These are phyloP conservation scores for Drosophila mercatorum DNA, from an alignment of 2,888 invertebrate genomes.

Conservation along the genomic window DNA sequence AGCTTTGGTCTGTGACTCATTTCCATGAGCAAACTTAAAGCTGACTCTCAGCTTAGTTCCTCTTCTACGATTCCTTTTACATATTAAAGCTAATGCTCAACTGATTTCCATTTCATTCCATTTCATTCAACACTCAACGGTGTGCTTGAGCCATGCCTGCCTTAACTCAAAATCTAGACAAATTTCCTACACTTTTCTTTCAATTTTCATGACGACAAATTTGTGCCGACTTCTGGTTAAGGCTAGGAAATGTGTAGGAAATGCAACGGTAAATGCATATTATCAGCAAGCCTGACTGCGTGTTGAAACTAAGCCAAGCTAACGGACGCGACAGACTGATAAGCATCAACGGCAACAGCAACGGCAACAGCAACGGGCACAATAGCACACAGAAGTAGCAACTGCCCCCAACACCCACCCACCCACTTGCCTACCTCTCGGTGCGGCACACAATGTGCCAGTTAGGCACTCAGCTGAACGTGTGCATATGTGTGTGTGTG, in stretches of 20 bases:
- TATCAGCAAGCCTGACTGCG: constrained; percentile 61
- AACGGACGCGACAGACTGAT: constrained; percentile 75
- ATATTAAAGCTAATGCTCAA: neutral
- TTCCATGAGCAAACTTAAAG: neutral
- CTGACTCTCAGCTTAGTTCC: neutral
- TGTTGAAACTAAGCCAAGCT: constrained; percentile 63
- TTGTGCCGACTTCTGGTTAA: constrained; percentile 6
- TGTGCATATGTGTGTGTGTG: constrained; percentile 30
- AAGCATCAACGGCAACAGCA: constrained; percentile 62
- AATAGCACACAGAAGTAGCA: constrained; percentile 48
- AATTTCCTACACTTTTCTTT: constrained; percentile 12
- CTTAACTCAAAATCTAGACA: constrained; percentile 16
- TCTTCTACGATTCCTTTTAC: neutral
- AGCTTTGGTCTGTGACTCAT: neutral
- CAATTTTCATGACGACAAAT: constrained; percentile 7
- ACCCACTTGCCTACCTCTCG: neutral
- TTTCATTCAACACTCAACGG: neutral
- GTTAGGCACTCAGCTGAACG: constrained; percentile 55
- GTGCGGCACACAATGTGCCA: constrained; percentile 57
- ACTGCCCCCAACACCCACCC: neutral
- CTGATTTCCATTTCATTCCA: neutral
- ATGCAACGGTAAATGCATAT: constrained; percentile 67
- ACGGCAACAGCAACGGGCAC: constrained; percentile 47
- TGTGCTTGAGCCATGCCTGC: too few species aligned
- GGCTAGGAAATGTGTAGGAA: constrained; percentile 40